phyloP scores from a whole-genome alignment of 2,797 vertebrate genomes.

The Synaphobranchus kaupii region DNA sequence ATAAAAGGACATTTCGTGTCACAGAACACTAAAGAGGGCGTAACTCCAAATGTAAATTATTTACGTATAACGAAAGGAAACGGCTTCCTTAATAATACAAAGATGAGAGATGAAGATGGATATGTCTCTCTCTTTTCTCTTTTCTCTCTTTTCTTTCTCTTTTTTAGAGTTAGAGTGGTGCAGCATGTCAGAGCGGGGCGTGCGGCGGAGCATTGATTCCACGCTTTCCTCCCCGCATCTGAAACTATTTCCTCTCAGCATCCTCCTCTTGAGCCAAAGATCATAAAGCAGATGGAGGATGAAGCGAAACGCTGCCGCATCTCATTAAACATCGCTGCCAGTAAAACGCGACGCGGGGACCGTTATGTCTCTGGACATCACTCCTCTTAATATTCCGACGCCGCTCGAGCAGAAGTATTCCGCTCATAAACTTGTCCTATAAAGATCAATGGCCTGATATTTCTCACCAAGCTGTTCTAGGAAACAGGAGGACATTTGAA shows the following conservation, averaged over 20 bases:
- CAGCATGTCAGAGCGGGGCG: not conserved
- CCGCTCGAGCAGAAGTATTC: not conserved
- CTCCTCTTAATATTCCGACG: not conserved
- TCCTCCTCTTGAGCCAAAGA: not conserved
- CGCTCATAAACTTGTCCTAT: not conserved
- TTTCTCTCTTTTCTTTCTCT: too few species aligned
- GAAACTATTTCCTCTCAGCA: not conserved
- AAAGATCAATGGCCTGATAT: not conserved
- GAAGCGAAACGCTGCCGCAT: not conserved
- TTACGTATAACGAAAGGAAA: not conserved
- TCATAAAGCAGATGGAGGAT: not conserved
- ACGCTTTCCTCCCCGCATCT: not conserved
- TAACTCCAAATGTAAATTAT: not conserved
- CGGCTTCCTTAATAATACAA: not conserved
- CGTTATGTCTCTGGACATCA: not conserved
- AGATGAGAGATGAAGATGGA: not conserved
- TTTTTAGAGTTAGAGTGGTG: not conserved
- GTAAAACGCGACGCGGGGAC: not conserved
- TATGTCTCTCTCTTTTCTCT: not conserved
- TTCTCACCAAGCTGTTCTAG: not conserved
- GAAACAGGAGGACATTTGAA: slow-evolving; percentile 1
- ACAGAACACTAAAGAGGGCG: not conserved
- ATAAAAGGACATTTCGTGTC: not conserved
- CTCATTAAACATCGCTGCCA: not conserved
- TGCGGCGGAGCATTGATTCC: not conserved